Conservation (phyloP, 2,113 vertebrate species). For the Myrmecophaga tridactyla region DNA sequence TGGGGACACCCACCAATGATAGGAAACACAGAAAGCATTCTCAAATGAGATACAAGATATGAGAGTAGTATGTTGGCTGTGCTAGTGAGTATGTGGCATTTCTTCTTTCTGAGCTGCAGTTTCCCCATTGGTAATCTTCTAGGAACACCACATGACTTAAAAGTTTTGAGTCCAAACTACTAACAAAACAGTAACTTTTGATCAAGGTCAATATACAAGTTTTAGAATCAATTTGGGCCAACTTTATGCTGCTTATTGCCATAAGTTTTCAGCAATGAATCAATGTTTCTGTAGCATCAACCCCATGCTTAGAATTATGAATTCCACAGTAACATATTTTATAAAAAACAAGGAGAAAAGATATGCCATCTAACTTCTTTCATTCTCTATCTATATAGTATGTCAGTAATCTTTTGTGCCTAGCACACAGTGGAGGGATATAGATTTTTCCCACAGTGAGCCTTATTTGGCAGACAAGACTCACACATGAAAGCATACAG, state of each 20-base stretch:
- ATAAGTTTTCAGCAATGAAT: not conserved
- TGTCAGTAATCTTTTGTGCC: not conserved
- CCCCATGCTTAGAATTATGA: not conserved
- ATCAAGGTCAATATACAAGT: not conserved
- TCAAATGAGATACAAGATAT: not conserved
- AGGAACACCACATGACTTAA: not conserved
- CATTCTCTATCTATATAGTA: not conserved
- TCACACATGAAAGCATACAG: not conserved
- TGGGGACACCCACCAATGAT: not conserved
- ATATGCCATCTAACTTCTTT: not conserved
- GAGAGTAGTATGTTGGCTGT: not conserved
- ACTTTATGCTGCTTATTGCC: not conserved
- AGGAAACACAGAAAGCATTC: not conserved
- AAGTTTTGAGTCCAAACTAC: not conserved
- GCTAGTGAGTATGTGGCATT: not conserved
- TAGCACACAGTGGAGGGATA: not conserved
- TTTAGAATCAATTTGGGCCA: not conserved
- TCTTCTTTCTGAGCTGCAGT: not conserved
- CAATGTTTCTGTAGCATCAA: not conserved
- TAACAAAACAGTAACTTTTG: not conserved
- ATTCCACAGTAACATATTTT: not conserved
- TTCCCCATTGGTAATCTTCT: not conserved
- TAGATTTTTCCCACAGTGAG: accelerated
- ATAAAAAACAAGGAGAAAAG: not conserved
- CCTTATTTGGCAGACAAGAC: not conserved